Evolutionary conservation across 2,888 invertebrate genomes (phyloP), one percentile per base, ranked within the genome.

Genomic region (Laspeyria flexula): DNA sequence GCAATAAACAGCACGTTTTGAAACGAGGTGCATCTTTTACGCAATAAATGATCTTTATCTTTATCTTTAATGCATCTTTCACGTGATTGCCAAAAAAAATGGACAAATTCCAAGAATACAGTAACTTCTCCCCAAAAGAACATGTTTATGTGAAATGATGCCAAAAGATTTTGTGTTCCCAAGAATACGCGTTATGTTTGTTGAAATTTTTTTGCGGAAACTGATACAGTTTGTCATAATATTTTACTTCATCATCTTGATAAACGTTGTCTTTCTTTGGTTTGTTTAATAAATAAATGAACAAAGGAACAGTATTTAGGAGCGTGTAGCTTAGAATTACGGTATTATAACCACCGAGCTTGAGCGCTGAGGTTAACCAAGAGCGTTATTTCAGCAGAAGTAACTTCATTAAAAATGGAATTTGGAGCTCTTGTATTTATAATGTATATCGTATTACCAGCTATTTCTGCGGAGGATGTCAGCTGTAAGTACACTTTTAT

Each of bases 241-340:
- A 86, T 81, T 83, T 75, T 73, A 76, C 67, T 63, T 72, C 68
- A 72, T 72, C 69, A 67, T 62, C 58, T 51, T 59, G 56, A 62
- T 73, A 62, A 58, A 72, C 71, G n/a, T n/a, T 70, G 75, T 77
- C 71, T 81, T 79, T 70, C 70, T 71, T 70, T 51, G 60, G 54
- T 45, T 63, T 86, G 86, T 88, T 89, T 88, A 75, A 72, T 73
- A 85, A 90, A 90, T 86, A 88, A 74, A 75, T 56, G 40, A 48
- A 64, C 44, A 41, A 53, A 31, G 53, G 63, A 81, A 78, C 58
- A 64, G 84, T 90, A 90, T 89, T 88, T 64, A 80, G 81, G 74
- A 49, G 63, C 41, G 63, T 23, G 29, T 21, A 51, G 31, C 9
- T n/a, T 34, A 4, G 41, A 48, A 48, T 50, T 47, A 30, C 1